Base-by-base conservation (phyloP, 1,140 invertebrate genomes). In the Drosophila insularis region DNA sequence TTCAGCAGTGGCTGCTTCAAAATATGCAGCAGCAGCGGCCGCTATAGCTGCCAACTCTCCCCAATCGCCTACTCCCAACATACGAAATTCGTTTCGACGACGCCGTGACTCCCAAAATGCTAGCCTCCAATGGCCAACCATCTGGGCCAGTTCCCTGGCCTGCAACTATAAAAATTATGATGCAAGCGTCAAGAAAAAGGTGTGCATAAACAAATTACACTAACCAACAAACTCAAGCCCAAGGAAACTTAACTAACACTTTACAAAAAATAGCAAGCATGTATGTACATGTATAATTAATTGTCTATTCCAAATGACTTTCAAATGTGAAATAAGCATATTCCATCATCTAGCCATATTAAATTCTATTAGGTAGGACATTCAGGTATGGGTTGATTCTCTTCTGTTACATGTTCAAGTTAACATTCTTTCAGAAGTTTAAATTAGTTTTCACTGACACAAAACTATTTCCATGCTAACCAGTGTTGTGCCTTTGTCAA, bases 91-190 rank as follows among this genome's bases (percentile, higher is more conserved):
- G n/a, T 79, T 85, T 60, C 80, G 90, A 6, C 82, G 90, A 40
- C 85, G 82, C 13, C 89, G 84, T 53, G 90, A 91, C 53, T 66
- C 84, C 50, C 81, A 85, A 63, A 87, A 81, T 50, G 69, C 80
- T 56, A 67, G 63, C 53, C 71, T 86, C 53, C 79, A 85, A 32
- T 91, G 90, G 90, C 71, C 85, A 40, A 58, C 74, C 56, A 71
- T 91, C 67, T 91, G 84, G 87, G 87, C 90, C 73, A 81, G 71
- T 71, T 78, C 90, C 21, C 56, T 91, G 17, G 74, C 72, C 55
- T 81, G 80, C 79, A 78, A 78, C 72, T 86, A 86, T 50, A 91
- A 90, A 80, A 91, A 91, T 58, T 91, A 86, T 75, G 90, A 91
- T 77, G 81, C 87, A 59, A 74, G 71, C 63, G 62, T 91, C 6